A percentile compares a stretch with the other conserved stretches of the same genome.
Conservation (phyloP, 2,888 invertebrate genomes). For the Noctua pronuba region DNA sequence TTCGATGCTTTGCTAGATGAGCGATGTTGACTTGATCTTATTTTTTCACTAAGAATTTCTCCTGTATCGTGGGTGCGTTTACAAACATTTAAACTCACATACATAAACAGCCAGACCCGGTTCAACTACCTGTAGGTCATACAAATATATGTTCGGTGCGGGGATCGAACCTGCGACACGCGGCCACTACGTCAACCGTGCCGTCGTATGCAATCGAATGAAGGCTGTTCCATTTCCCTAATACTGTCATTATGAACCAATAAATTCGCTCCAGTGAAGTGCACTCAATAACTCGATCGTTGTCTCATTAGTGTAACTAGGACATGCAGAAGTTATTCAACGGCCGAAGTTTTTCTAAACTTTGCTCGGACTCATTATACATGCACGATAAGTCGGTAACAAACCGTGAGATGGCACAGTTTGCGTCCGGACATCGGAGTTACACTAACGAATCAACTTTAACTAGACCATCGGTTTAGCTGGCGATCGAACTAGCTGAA, state of each 20-base stretch:
- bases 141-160: background rate
- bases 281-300: slow-evolving; percentile 53
- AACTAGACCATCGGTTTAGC: slow-evolving; percentile 64
- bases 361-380: slow-evolving; percentile 77
- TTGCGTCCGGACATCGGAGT: slow-evolving; percentile 68
- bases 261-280: slow-evolving; percentile 12
- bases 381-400: slow-evolving; percentile 80
- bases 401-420: slow-evolving; percentile 71
- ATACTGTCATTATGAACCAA: background rate
- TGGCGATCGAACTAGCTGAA: slow-evolving; percentile 53
- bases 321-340: slow-evolving; percentile 66
- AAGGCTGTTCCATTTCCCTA: too few relatives aligned
- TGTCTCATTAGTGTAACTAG: slow-evolving; percentile 73
- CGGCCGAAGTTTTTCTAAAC: slow-evolving; percentile 72
- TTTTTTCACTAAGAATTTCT: background rate
- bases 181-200: too few relatives aligned
- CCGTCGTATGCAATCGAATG: too few relatives aligned
- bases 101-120: background rate
- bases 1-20: too few relatives aligned
- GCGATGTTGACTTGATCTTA: too few relatives aligned
- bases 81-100: background rate
- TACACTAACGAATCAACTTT: slow-evolving; percentile 82
- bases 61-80: background rate
- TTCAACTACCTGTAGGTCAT: background rate
- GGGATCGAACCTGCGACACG: too few relatives aligned